Conservation (phyloP, 2,797 vertebrate genomes). For the Argentina silus region DNA sequence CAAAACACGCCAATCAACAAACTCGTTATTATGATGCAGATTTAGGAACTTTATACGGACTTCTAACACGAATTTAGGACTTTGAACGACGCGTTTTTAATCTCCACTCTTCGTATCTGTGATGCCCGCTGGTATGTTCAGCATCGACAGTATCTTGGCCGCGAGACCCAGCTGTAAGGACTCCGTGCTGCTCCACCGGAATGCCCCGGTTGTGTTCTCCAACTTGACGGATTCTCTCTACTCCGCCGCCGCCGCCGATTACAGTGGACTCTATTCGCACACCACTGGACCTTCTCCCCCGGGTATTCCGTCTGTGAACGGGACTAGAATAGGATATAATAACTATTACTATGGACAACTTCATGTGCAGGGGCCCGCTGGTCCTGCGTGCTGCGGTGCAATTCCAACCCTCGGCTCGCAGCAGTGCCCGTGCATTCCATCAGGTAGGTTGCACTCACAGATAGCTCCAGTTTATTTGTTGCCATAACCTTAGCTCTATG, state of each 20-base stretch:
- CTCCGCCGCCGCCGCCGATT: slow-evolving; percentile 80
- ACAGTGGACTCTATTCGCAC: slow-evolving; percentile 88
- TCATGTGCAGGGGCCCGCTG: slow-evolving; percentile 88
- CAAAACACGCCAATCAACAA: slow-evolving; percentile 23
- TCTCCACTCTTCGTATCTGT: slow-evolving; percentile 45
- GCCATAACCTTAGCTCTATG: neutral
- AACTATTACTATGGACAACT: slow-evolving; percentile 96
- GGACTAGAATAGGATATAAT: slow-evolving; percentile 89
- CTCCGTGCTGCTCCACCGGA: slow-evolving; percentile 85
- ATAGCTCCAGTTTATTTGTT: neutral
- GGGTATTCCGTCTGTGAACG: slow-evolving; percentile 80
- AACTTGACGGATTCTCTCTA: slow-evolving; percentile 87
- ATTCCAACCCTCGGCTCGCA: slow-evolving; percentile 85
- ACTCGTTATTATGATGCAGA: slow-evolving; percentile 63
- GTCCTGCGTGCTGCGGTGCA: slow-evolving; percentile 89
- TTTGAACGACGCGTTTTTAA: slow-evolving; percentile 24
- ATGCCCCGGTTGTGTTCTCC: slow-evolving; percentile 87
- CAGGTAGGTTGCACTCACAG: slow-evolving; percentile 79
- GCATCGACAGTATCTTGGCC: slow-evolving; percentile 97
- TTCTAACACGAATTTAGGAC: slow-evolving; percentile 20
- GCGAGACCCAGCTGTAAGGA: slow-evolving; percentile 94
- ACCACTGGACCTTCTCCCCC: slow-evolving; percentile 83
- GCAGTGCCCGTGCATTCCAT: slow-evolving; percentile 91
- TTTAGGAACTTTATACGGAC: slow-evolving; percentile 39
- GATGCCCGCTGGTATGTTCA: slow-evolving; percentile 99